Base-by-base conservation (phyloP, 2,888 invertebrate genomes). In the Platerodrilus igneus region DNA sequence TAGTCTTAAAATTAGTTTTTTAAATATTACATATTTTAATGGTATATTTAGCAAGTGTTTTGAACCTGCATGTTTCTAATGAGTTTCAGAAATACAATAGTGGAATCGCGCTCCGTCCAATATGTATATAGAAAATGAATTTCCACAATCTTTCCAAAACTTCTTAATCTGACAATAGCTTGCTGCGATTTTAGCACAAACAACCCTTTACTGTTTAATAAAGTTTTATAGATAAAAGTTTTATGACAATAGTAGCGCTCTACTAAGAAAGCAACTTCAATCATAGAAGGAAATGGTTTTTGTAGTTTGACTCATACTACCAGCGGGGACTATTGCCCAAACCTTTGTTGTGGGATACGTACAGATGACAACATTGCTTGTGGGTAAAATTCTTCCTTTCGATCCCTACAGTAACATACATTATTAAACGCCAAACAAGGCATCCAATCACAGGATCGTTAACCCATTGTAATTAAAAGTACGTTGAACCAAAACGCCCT, bases 401-500 rank as follows among this genome's bases (percentile, higher is more conserved):
- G 20, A 4, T 20, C 10, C 23, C 23, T 23, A 10, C 22, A 23
- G 17, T 33, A 33, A 23, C 11, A 22, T 33, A 7, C 16, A 33
- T 23, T 23, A 23, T 33, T 11, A 33, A 11, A 25, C 20, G 23
- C n/a, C 25, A 33, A 23, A 23, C 21, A 17, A 17, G 23, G 2
- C 4, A 18, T 8, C 2, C 23, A 16, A 17, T 9, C 6, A 25
- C 23, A 33, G 33, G 10, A 25, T 25, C 33, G 13, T 33, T 33
- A 33, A 25, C 33, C 11, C 16, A 18, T 13, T 17, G 25, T 33
- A 33, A 33, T 33, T 33, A 33, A 33, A 33, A 33, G 33, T 33
- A 33, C 33, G 13, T 25, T 33, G 33, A 33, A 33, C 33, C 33
- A 33, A n/a, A 33, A 23, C 18, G 13, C 25, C 33, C 10, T 28